These are phyloP conservation scores for Procambarus virginalis DNA, from an alignment of 1,140 invertebrate genomes.

Conservation along the genomic window DNA sequence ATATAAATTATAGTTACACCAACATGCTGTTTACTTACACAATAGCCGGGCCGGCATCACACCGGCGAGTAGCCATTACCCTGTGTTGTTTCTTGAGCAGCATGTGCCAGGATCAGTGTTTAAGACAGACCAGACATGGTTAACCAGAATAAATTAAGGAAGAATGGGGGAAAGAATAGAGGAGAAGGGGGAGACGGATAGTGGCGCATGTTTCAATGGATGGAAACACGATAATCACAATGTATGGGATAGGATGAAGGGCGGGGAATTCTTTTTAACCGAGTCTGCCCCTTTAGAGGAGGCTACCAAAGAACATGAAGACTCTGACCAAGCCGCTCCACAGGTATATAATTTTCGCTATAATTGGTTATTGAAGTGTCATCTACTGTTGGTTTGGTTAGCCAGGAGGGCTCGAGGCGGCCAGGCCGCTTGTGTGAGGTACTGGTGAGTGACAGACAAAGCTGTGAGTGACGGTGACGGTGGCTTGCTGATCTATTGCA, in stretches of 20 bases:
- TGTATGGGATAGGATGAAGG: conserved; percentile 4
- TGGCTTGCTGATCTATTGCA: no score
- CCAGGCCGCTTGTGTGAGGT: neutral
- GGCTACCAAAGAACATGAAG: conserved; percentile 27
- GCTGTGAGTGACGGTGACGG: no score
- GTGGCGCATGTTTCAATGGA: conserved; percentile 21
- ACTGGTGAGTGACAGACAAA: no score
- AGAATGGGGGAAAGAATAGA: conserved; percentile 3
- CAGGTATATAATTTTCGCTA: conserved; percentile 48
- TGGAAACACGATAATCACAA: conserved; percentile 38
- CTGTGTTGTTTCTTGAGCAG: conserved; percentile 51
- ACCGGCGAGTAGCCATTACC: conserved; percentile 52
- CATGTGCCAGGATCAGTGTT: conserved; percentile 61
- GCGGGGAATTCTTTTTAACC: conserved; percentile 19
- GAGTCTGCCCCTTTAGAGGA: conserved; percentile 32
- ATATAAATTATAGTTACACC: conserved; percentile 68
- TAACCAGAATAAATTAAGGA: conserved; percentile 42
- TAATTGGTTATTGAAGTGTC: conserved; percentile 57
- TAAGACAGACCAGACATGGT: conserved; percentile 56
- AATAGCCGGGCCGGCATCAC: conserved; percentile 52
- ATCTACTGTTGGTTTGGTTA: conserved; percentile 42
- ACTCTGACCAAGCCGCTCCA: conserved; percentile 9
- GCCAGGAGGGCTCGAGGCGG: neutral
- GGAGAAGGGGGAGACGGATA: no score
- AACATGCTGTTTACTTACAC: conserved; percentile 66